Base-by-base conservation (phyloP, 2,797 vertebrate species). In the Ficedula albicollis region DNA sequence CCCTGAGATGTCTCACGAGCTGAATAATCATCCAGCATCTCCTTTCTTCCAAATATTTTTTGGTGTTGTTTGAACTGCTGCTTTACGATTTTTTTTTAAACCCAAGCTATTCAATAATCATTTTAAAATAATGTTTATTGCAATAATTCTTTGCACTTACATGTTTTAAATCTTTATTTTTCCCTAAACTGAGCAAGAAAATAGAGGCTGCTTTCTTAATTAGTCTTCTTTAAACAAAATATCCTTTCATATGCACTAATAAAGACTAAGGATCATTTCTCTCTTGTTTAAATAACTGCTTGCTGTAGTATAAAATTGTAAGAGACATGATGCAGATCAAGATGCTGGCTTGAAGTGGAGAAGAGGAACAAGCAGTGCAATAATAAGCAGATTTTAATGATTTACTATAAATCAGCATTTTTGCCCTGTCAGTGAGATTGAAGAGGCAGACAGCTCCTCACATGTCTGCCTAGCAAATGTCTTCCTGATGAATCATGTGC, bases 341-440 rank as follows among this genome's bases (percentile, higher is more conserved):
- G 98, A 98, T 97, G 97, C 97, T 84, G 97, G 97, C 97, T 97
- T 98, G 98, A 98, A 98, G 98, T 98, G 98, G 98, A 96, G 98
- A 98, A 97, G 98, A 98, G 98, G 98, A 98, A 98, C 98, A 98
- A 98, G 98, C 98, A 98, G 98, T 98, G 98, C 98, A 99, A 98
- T 99, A 99, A 99, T 99, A 99, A 99, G 99, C 99, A 99, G 98
- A 99, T 99, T 99, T 99, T 99, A 99, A 99, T 99, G 99, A 99
- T 99, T 99, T 99, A 98, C 99, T 99, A 99, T 99, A 99, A 99
- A 99, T 99, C 99, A 99, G 99, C 98, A 98, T 98, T 98, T 99
- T 99, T 99, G 98, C 98, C 98, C 98, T 99, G 98, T 98, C 99
- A 98, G 98, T 97, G 98, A 99, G 98, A 99, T 99, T 99, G 99